Evolutionary conservation across 2,113 vertebrate genomes (phyloP).

Genomic region (Pseudorasbora parva): DNA sequence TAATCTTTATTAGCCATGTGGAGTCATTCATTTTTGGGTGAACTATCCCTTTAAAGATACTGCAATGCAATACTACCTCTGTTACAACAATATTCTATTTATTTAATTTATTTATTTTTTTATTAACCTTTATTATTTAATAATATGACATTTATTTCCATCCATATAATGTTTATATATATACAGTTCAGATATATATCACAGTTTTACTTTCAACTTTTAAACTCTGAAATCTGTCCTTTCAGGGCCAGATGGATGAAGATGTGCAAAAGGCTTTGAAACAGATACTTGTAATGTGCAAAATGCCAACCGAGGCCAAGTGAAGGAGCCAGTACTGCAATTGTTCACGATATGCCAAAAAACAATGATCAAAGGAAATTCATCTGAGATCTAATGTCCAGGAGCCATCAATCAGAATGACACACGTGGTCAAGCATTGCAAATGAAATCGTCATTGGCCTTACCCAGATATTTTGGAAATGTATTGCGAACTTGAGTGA

Average conservation of each 20-base stretch:
- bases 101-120: too few species aligned
- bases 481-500: not conserved
- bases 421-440: not conserved
- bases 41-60: too few species aligned
- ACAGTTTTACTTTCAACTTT: not conserved
- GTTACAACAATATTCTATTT: too few species aligned
- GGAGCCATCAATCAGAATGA: constrained; percentile 8
- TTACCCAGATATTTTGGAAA: not conserved
- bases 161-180: not conserved
- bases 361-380: constrained; percentile 23
- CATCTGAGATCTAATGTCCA: constrained; percentile 16
- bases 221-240: not conserved
- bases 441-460: not conserved
- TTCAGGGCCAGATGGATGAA: constrained; percentile 98
- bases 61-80: too few species aligned
- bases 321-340: constrained; percentile 68
- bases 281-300: constrained; percentile 97
- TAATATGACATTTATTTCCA: too few species aligned
- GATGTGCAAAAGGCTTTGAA: constrained; percentile 97
- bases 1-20: too few species aligned
- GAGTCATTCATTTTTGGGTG: too few species aligned
- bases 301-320: constrained; percentile 89
- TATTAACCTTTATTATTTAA: too few species aligned
- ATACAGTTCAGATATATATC: too few species aligned
- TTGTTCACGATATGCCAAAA: constrained; percentile 18